These are phyloP conservation scores for Tetragnatha versicolor DNA, from an alignment of 1,140 invertebrate genomes.

Conservation along the genomic window DNA sequence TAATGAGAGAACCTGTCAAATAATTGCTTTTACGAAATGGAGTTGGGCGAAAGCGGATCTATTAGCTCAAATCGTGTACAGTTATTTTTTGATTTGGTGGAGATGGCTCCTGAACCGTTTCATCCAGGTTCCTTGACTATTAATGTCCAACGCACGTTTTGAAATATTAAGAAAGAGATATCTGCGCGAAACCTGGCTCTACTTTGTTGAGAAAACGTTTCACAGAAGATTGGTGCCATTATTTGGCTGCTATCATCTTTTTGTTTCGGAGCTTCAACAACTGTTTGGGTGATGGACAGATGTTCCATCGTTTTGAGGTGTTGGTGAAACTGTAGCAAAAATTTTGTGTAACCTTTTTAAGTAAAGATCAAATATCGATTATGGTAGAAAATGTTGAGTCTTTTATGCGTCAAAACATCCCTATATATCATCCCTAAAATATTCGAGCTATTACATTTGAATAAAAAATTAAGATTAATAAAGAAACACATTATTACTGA, in stretches of 20 bases:
- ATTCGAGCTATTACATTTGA: neutral
- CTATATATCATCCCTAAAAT: neutral
- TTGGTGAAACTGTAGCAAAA: neutral
- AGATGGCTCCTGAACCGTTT: neutral
- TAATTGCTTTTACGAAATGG: slow-evolving; percentile 49
- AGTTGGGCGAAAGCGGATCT: slow-evolving; percentile 41
- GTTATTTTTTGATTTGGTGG: neutral
- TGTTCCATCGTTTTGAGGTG: neutral
- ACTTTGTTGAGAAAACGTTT: neutral
- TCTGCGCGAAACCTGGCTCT: neutral
- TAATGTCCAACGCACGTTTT: too few relatives aligned
- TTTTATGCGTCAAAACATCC: neutral
- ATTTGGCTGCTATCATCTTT: slow-evolving; percentile 8
- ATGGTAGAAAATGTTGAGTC: neutral
- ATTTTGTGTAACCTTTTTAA: neutral
- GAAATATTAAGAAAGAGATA: neutral
- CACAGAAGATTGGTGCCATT: neutral
- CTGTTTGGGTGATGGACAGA: neutral
- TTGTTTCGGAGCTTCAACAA: neutral
- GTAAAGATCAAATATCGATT: neutral
- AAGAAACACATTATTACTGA: neutral
- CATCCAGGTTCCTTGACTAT: too few relatives aligned
- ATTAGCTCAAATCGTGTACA: slow-evolving; percentile 29
- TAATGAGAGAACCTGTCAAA: slow-evolving; percentile 54
- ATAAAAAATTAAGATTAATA: neutral